Evolutionary conservation across 2,888 invertebrate genomes (phyloP).

Genomic region (Cataglyphis cursor): DNA sequence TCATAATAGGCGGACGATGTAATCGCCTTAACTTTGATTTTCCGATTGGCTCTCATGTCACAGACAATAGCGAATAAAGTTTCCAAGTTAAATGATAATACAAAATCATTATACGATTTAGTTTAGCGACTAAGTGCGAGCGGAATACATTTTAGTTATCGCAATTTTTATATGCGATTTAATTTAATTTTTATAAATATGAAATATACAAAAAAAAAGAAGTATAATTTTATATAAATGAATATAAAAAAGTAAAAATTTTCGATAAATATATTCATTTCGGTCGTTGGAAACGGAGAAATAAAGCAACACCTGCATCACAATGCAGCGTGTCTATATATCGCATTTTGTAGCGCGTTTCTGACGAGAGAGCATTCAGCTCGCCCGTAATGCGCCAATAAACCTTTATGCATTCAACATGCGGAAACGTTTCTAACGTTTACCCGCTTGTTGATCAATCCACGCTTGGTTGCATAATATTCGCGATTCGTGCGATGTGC

Average conservation of each 20-base stretch:
- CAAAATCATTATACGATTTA: not conserved
- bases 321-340: not conserved
- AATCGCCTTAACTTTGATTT: constrained; percentile 76
- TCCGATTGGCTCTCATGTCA: constrained; percentile 71
- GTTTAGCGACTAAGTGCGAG: not conserved
- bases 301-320: not conserved
- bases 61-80: constrained; percentile 55
- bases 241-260: not conserved
- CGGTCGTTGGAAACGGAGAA: not conserved
- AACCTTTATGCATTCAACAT: constrained; percentile 28
- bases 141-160: not conserved
- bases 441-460: constrained; percentile 57
- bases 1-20: constrained; percentile 66
- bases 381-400: constrained; percentile 38
- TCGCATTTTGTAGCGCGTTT: constrained; percentile 17
- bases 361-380: constrained; percentile 12
- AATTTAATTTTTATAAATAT: not conserved
- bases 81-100: constrained; percentile 34
- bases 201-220: not conserved
- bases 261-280: not conserved
- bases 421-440: constrained; percentile 56
- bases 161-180: not conserved
- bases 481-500: constrained; percentile 57
- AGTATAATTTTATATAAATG: not conserved
- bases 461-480: constrained; percentile 60